These are phyloP conservation scores for Frieseomelitta varia DNA, from an alignment of 1,140 invertebrate species.

Conservation along the genomic window DNA sequence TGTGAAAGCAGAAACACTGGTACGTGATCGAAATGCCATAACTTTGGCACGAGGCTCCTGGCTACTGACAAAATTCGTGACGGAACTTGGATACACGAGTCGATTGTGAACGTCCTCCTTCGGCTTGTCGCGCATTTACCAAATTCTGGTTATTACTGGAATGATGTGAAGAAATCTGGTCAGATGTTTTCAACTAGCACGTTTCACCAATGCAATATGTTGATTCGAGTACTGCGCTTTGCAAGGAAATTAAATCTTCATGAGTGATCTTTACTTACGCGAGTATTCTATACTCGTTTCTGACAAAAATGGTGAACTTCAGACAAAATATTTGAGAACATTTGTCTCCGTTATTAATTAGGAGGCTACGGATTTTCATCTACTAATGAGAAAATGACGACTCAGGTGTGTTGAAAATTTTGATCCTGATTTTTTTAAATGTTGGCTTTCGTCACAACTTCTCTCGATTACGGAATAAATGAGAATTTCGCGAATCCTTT, in stretches of 20 bases:
- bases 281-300: neutral
- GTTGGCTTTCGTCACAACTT: no score
- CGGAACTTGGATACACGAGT: conserved; percentile 5
- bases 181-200: neutral
- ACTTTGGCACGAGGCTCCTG: neutral
- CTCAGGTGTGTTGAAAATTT: no score
- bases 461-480: neutral
- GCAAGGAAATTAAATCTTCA: neutral
- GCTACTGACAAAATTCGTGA: conserved; percentile 24
- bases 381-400: no score
- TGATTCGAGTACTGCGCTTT: neutral
- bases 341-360: neutral
- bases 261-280: no score
- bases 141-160: conserved; percentile 25
- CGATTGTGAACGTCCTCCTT: neutral
- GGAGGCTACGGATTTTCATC: no score
- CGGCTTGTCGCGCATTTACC: neutral
- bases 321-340: neutral
- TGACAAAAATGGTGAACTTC: neutral
- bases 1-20: neutral
- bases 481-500: neutral
- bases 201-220: neutral
- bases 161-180: neutral
- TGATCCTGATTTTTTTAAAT: no score
- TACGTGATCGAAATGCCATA: conserved; percentile 52